A percentile compares a stretch with the other conserved stretches of the same genome.
These are phyloP conservation scores for Eurystomus glaucurus DNA, from an alignment of 2,797 vertebrate species.

Conservation along the genomic window DNA sequence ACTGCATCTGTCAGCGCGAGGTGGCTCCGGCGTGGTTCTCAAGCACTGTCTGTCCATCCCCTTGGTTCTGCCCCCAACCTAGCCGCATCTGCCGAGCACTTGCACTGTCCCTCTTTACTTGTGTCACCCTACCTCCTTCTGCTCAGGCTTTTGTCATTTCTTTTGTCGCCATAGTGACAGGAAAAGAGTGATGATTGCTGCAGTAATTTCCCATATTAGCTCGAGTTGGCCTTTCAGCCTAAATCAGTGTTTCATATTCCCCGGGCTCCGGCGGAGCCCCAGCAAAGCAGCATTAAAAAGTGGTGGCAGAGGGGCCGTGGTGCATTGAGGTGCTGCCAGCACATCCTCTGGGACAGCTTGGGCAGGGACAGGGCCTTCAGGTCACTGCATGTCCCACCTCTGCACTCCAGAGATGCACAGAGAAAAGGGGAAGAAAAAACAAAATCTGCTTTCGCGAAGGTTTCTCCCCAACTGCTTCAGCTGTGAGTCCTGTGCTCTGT, in stretches of 20 bases:
- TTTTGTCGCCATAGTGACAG: constrained; percentile 71
- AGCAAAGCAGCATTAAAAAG: not conserved
- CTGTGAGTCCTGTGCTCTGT: not conserved
- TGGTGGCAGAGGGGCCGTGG: fast-evolving
- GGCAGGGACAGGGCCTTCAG: not conserved
- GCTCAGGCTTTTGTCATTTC: constrained; percentile 37
- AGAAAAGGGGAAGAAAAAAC: not conserved
- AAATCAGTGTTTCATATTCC: constrained; percentile 18
- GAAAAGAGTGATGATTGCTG: constrained; percentile 57
- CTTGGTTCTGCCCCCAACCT: fast-evolving
- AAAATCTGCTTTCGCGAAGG: not conserved
- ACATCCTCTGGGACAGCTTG: not conserved
- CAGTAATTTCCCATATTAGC: constrained; percentile 64
- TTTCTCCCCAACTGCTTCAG: not conserved
- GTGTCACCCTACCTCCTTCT: not conserved
- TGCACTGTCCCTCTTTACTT: not conserved
- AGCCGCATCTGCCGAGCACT: fast-evolving
- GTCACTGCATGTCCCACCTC: not conserved
- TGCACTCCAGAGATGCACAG: not conserved
- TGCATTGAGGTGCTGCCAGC: fast-evolving
- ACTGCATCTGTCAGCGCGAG: fast-evolving
- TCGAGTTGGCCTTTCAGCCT: constrained; percentile 14
- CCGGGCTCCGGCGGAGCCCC: not conserved
- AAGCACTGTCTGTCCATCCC: not conserved
- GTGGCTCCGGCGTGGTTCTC: not conserved